Evolutionary conservation across 2,797 vertebrate genomes (phyloP).

Genomic region (Synaphobranchus kaupii): DNA sequence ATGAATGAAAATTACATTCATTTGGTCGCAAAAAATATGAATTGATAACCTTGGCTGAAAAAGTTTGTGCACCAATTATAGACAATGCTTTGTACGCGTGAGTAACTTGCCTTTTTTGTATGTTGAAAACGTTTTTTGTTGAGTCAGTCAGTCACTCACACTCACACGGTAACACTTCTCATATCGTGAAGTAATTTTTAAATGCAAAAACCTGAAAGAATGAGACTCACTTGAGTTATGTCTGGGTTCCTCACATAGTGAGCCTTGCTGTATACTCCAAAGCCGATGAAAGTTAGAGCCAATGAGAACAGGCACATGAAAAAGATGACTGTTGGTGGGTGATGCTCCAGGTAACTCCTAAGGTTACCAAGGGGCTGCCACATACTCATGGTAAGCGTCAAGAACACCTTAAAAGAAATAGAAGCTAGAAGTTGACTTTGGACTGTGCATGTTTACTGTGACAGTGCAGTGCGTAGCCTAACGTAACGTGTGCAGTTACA

Average conservation of each 20-base stretch:
- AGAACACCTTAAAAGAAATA: constrained; percentile 6
- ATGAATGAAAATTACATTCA: too few species aligned
- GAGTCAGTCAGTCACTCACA: not conserved
- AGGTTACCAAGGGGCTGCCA: constrained; percentile 67
- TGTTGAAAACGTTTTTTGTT: not conserved
- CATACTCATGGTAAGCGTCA: constrained; percentile 60
- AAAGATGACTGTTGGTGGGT: constrained; percentile 72
- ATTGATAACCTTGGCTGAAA: too few species aligned
- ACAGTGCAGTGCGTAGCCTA: not conserved
- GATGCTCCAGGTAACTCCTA: constrained; percentile 59
- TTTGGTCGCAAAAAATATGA: too few species aligned
- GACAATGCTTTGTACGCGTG: constrained; percentile 19
- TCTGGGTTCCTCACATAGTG: constrained; percentile 73
- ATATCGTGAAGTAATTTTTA: not conserved
- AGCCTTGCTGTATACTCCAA: constrained; percentile 64
- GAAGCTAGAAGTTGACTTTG: not conserved
- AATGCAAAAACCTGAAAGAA: too few species aligned
- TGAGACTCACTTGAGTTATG: constrained; percentile 56
- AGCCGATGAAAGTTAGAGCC: constrained; percentile 65
- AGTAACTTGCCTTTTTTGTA: too few species aligned
- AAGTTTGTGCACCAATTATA: not conserved
- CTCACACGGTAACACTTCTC: not conserved
- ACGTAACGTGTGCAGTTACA: too few species aligned
- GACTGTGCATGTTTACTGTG: not conserved
- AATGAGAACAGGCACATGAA: constrained; percentile 70